phyloP scores from a whole-genome alignment of 2,113 vertebrate genomes.

The Lates calcarifer region DNA sequence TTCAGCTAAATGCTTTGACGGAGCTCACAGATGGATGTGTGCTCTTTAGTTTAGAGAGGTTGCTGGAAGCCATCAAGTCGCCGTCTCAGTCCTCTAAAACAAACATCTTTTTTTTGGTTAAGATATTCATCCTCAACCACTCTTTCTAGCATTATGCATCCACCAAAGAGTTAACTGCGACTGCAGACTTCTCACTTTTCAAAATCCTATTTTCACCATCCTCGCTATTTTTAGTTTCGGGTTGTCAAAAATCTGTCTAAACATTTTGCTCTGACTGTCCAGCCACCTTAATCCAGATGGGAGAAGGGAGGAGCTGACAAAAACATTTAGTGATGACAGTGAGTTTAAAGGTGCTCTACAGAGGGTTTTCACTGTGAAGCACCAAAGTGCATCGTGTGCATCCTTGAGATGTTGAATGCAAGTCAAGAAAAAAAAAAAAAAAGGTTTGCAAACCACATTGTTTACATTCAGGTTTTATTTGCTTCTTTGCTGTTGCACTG shows the following conservation, averaged over 20 bases:
- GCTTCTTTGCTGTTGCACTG: too few relatives aligned
- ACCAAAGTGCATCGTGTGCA: too few relatives aligned
- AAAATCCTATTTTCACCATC: neutral
- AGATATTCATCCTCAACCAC: neutral
- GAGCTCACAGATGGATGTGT: constrained; percentile 25
- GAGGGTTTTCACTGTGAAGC: too few relatives aligned
- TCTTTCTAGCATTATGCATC: neutral
- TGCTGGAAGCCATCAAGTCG: constrained; percentile 23
- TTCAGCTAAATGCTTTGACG: constrained; percentile 43
- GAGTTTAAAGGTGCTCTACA: too few relatives aligned
- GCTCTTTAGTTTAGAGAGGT: constrained; percentile 17
- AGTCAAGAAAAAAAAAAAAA: too few relatives aligned
- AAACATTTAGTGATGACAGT: too few relatives aligned
- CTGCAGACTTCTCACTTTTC: neutral
- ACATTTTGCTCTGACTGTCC: neutral
- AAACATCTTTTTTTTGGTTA: neutral
- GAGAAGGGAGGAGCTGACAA: too few relatives aligned
- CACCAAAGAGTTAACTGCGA: neutral
- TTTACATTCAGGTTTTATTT: too few relatives aligned
- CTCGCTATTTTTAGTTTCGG: neutral
- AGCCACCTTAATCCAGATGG: too few relatives aligned
- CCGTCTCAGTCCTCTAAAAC: neutral
- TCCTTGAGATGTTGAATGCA: too few relatives aligned
- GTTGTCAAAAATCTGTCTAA: neutral
- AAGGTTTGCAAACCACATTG: too few relatives aligned